Conservation (phyloP, 2,797 vertebrate species). For the Malacoctenus gilli region DNA sequence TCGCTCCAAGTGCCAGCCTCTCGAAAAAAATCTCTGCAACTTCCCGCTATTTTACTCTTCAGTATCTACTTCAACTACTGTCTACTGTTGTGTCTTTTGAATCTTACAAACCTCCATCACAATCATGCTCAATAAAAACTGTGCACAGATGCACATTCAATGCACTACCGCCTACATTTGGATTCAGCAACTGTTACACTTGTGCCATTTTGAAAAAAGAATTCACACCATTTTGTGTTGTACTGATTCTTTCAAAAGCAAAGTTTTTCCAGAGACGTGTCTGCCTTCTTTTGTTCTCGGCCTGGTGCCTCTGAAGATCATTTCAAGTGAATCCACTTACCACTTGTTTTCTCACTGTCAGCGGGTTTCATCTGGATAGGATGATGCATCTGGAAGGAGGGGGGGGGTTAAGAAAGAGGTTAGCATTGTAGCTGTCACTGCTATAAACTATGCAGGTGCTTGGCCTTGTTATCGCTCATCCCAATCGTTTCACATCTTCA, state of each 20-base stretch:
- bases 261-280: too few species aligned
- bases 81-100: too few species aligned
- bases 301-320: background rate
- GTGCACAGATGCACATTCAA: too few species aligned
- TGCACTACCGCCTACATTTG: too few species aligned
- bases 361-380: slow-evolving; percentile 85
- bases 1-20: slow-evolving; percentile 43
- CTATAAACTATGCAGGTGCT: slow-evolving; percentile 20
- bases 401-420: slow-evolving; percentile 6
- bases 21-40: slow-evolving; percentile 46
- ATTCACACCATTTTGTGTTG: too few species aligned
- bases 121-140: too few species aligned
- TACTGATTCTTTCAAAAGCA: too few species aligned
- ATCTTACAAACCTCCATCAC: too few species aligned
- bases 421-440: slow-evolving; percentile 7
- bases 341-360: slow-evolving; percentile 83
- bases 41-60: slow-evolving; percentile 42
- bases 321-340: slow-evolving; percentile 64
- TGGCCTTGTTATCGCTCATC: slow-evolving; percentile 17
- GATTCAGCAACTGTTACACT: too few species aligned
- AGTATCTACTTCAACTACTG: slow-evolving; percentile 40
- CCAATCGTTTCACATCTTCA: slow-evolving; percentile 21
- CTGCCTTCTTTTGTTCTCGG: too few species aligned
- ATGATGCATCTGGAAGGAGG: slow-evolving; percentile 79
- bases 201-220: too few species aligned